Conservation (phyloP, 1,140 invertebrate species). For the Danaus plexippus region DNA sequence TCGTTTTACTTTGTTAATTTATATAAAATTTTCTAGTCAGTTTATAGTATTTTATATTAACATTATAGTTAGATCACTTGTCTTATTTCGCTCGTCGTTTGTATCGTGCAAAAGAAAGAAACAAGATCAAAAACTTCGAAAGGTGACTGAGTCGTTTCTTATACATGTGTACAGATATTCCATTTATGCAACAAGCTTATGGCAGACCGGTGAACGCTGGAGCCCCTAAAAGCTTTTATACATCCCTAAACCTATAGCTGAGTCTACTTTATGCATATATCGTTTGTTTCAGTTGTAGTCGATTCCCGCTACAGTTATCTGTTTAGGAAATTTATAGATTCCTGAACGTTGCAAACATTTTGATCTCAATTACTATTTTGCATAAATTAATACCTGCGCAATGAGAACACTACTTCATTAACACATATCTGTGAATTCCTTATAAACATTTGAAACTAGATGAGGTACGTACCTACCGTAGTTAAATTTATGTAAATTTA, state of each 20-base stretch:
- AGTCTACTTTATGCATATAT: conserved; percentile 16
- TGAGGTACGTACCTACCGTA: too few relatives aligned
- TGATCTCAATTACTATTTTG: too few relatives aligned
- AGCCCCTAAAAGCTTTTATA: conserved; percentile 40
- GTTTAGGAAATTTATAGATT: too few relatives aligned
- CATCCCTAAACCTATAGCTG: conserved; percentile 30
- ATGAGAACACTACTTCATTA: too few relatives aligned
- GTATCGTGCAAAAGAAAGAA: conserved; percentile 2
- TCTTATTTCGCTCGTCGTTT: neutral
- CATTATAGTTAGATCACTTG: neutral
- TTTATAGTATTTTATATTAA: conserved; percentile 2
- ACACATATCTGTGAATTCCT: too few relatives aligned
- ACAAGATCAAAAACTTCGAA: conserved; percentile 17
- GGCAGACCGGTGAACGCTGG: conserved; percentile 23
- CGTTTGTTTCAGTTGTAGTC: conserved; percentile 7
- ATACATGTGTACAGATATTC: conserved; percentile 18
- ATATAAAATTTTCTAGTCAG: too few relatives aligned
- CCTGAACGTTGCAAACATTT: too few relatives aligned
- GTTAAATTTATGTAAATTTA: too few relatives aligned
- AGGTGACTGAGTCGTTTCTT: conserved; percentile 12
- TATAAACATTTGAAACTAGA: too few relatives aligned
- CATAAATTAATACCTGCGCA: too few relatives aligned
- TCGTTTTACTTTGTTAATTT: too few relatives aligned
- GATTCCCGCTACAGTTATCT: neutral
- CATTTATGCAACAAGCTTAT: conserved; percentile 31